phyloP scores from a whole-genome alignment of 2,888 invertebrate species.

The Camptogramma bilineatum region DNA sequence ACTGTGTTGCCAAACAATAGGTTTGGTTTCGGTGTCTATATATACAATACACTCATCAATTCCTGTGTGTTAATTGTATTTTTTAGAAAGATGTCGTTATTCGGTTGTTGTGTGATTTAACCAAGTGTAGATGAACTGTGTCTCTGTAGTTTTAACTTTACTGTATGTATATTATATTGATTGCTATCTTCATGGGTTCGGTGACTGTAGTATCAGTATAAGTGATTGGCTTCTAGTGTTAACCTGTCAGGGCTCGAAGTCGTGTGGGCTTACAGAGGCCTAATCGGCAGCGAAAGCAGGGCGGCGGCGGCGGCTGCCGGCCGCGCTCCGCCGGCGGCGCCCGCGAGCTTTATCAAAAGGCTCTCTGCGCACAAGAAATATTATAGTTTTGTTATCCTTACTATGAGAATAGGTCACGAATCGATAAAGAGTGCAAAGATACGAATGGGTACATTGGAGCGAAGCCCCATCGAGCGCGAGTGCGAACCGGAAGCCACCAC shows the following conservation, averaged over 20 bases:
- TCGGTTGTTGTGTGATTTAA: conserved; percentile 14
- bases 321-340: neutral
- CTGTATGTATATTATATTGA: conserved; percentile 19
- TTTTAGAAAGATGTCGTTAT: conserved; percentile 21
- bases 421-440: conserved; percentile 14
- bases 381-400: neutral
- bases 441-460: conserved; percentile 39
- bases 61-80: conserved; percentile 19
- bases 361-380: conserved; percentile 11
- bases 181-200: conserved; percentile 18
- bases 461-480: conserved; percentile 40
- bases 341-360: neutral
- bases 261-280: conserved; percentile 13
- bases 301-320: conserved; percentile 6
- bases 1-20: conserved; percentile 32
- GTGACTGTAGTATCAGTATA: conserved; percentile 1
- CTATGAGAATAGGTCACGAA: conserved; percentile 10
- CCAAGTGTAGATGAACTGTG: conserved; percentile 26
- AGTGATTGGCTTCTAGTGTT: conserved; percentile 6
- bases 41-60: conserved; percentile 14
- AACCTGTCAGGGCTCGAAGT: conserved; percentile 17
- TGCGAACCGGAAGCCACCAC: conserved; percentile 46
- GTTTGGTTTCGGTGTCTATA: conserved; percentile 39
- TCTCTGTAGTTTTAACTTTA: conserved; percentile 32
- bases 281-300: conserved; percentile 4